Conservation (phyloP, 2,113 vertebrate species). For the Indicator indicator region DNA sequence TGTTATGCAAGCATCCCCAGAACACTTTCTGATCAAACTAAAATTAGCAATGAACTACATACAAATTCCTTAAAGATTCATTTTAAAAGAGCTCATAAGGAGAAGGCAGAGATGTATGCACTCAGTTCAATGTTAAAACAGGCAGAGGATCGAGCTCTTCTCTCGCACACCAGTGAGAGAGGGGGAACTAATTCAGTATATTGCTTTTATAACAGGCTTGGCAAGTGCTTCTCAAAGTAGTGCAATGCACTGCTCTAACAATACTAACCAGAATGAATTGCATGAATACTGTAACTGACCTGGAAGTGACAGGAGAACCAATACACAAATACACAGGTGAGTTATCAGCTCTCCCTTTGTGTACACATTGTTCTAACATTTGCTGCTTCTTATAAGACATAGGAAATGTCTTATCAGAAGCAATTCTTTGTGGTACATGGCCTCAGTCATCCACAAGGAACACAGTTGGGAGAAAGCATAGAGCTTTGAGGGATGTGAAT, state of each 20-base stretch:
- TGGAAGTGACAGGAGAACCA: background rate
- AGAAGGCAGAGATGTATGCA: background rate
- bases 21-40: slow-evolving; percentile 15
- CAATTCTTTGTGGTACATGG: background rate
- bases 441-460: background rate
- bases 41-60: slow-evolving; percentile 4
- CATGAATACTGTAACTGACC: background rate
- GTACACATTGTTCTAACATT: background rate
- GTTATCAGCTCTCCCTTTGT: background rate
- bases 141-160: background rate
- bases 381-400: background rate
- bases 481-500: background rate
- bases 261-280: background rate
- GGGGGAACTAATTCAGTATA: background rate
- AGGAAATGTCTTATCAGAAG: background rate
- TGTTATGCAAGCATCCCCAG: background rate
- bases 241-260: background rate
- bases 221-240: background rate
- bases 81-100: background rate
- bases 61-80: background rate
- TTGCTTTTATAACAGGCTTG: background rate
- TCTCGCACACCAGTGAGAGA: background rate
- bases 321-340: background rate
- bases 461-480: background rate
- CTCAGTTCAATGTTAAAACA: background rate